Percentiles rank a stretch among this genome's conserved stretches.
phyloP scores from a whole-genome alignment of 2,888 invertebrate genomes.

The Mesorhabditis spiculigera region DNA sequence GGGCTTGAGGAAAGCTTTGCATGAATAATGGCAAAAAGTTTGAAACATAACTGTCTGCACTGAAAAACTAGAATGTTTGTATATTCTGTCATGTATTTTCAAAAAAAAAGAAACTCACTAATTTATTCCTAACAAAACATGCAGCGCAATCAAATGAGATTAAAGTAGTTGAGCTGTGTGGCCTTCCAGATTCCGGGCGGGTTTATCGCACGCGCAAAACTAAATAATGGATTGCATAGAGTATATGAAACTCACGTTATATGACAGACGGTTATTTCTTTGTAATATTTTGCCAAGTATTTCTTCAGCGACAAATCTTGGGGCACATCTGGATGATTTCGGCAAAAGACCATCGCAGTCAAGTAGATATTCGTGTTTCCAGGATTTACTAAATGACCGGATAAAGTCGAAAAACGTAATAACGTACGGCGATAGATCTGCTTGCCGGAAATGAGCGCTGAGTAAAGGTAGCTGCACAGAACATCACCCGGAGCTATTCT shows the following conservation, averaged over 20 bases:
- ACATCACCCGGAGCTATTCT: conserved; percentile 25
- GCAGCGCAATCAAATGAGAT: not conserved
- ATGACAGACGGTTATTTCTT: conserved; percentile 25
- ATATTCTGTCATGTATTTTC: no score
- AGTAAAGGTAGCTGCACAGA: conserved; percentile 31
- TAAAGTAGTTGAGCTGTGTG: conserved; percentile 27
- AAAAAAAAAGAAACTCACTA: no score
- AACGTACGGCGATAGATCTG: conserved; percentile 33
- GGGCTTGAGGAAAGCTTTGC: no score
- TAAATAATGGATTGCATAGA: conserved; percentile 10
- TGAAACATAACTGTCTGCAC: no score
- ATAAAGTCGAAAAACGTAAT: conserved; percentile 1
- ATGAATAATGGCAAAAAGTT: no score
- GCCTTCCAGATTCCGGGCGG: conserved; percentile 40
- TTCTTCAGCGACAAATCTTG: conserved; percentile 17
- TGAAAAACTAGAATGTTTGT: no score
- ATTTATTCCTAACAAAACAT: no score
- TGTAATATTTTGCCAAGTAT: conserved; percentile 22
- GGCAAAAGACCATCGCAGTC: conserved; percentile 30
- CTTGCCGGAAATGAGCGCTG: conserved; percentile 29
- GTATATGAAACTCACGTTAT: conserved; percentile 23
- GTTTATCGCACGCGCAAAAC: conserved; percentile 36
- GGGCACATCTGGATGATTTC: conserved; percentile 23
- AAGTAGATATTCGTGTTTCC: conserved; percentile 34
- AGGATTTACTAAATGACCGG: conserved; percentile 22